These are phyloP conservation scores for Crocodylus rhombifer DNA, from an alignment of 2,797 vertebrate genomes.

Conservation along the genomic window DNA sequence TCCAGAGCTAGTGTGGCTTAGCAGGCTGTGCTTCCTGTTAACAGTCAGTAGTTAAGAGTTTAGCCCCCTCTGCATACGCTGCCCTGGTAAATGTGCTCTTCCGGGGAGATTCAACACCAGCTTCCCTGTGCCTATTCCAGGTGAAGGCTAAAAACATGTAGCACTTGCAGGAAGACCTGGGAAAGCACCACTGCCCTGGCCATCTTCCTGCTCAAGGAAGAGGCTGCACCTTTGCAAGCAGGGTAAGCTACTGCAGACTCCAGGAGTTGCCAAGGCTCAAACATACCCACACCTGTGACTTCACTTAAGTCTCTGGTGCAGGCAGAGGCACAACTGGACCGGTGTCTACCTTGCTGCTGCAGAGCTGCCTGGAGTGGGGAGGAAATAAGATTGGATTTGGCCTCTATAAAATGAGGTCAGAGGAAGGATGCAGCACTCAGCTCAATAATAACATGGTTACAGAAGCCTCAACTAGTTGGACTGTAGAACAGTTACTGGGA, in stretches of 20 bases:
- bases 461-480: neutral
- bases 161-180: neutral
- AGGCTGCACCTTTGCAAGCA: neutral
- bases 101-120: neutral
- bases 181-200: neutral
- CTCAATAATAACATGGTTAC: no score
- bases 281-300: neutral
- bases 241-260: neutral
- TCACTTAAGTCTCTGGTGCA: neutral
- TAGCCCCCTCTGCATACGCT: neutral
- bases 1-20: neutral
- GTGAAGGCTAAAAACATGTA: neutral
- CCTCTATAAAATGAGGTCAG: neutral
- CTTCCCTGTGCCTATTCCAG: neutral
- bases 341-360: neutral
- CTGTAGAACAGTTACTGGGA: neutral
- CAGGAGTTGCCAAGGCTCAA: neutral
- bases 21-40: neutral
- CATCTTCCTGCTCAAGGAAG: accelerated
- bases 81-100: neutral
- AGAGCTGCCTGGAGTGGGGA: neutral
- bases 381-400: neutral
- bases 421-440: neutral
- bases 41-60: neutral
- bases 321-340: neutral